Base-by-base conservation (phyloP, 1,140 invertebrate species). In the Micrasema longulum region DNA sequence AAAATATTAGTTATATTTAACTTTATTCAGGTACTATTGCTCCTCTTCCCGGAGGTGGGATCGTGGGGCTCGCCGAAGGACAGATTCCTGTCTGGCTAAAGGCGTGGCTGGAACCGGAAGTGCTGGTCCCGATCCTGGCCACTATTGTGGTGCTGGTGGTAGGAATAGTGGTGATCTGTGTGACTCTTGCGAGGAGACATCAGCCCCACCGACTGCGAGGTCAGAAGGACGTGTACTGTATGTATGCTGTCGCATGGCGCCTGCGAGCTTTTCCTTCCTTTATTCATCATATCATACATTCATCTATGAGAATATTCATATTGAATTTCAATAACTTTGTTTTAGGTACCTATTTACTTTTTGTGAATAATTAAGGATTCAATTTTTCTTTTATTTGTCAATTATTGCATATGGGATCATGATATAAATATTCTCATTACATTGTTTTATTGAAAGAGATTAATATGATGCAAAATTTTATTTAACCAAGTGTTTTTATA, bases 131-230 rank as follows among this genome's bases (percentile, higher is more conserved):
- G 0, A 90, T 94, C 45, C 88, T 91, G 72, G 93, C 93, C 20
- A 95, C 94, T 6, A 86, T 95, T 36, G 90, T 95, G 72, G 94
- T 96, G 69, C 92, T 96, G 80, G 88, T 94, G 74, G 94, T 96
- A 75, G 94, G 93, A 69, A 92, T 95, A 79, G 89, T 95, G 78
- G 94, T 96, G 73, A 92, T 96, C 80, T 95, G 94, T 82, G 91
- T 95, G 69, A 93, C 93, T 3, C 83, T 95, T 0, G 92, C 93
- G 9, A 87, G 93, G 77, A 86, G 93, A 77, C 89, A 91, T 77
- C 88, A 91, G 55, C 92, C 93, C 77, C 93, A 93, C 53, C 87
- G 93, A 78, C 89, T 95, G 77, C 88, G 92, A 88, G 93, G 93
- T 89, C 88, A 87, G 81, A 88, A 88, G 85, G 87, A 88, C 83